These are phyloP conservation scores for Temnothorax ravouxi DNA, from an alignment of 2,888 invertebrate genomes.

Conservation along the genomic window DNA sequence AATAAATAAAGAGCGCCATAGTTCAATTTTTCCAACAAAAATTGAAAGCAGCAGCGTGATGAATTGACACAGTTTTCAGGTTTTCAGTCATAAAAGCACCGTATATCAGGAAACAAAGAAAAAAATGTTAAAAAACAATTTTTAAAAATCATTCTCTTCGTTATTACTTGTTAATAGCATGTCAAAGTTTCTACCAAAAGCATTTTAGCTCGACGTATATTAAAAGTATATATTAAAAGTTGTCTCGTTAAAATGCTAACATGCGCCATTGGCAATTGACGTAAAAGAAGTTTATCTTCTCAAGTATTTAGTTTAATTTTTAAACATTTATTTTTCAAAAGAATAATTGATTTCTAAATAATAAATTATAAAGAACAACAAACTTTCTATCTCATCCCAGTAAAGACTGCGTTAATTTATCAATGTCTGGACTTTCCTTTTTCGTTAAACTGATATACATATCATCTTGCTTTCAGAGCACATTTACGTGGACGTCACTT, in stretches of 20 bases:
- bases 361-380: not conserved
- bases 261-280: not conserved
- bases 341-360: not conserved
- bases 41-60: not conserved
- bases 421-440: not conserved
- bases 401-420: not conserved
- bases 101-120: not conserved
- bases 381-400: not conserved
- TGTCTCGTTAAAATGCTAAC: not conserved
- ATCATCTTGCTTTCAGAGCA: slow-evolving; percentile 36
- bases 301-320: not conserved
- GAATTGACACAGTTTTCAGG: slow-evolving; percentile 18
- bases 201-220: not conserved
- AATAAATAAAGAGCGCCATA: not conserved
- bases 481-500: slow-evolving; percentile 37
- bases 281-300: not conserved
- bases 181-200: not conserved
- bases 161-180: slow-evolving; percentile 7
- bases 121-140: not conserved
- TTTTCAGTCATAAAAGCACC: not conserved
- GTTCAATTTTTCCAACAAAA: not conserved
- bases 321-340: not conserved
- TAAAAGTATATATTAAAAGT: slow-evolving; percentile 32
- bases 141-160: not conserved
- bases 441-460: not conserved